A percentile compares a stretch with the other conserved stretches of the same genome.
Conservation (phyloP, 2,113 vertebrate genomes). For the Lota lota region DNA sequence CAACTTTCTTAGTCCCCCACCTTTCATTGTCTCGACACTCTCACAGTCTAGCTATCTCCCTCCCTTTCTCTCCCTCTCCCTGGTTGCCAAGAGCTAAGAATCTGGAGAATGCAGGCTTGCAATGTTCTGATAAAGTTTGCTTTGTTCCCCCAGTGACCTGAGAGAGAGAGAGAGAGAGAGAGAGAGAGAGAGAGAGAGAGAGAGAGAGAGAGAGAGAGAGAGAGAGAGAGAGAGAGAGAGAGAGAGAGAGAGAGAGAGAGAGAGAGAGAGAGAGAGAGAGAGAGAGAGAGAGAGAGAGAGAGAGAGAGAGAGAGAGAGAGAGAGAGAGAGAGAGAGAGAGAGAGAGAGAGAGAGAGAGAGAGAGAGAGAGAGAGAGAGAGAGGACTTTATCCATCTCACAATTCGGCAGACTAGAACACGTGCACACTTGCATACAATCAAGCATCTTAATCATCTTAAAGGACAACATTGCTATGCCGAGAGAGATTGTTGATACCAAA, state of each 20-base stretch:
- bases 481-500: too few species aligned
- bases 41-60: neutral
- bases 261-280: slow-evolving; percentile 11
- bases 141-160: slow-evolving; percentile 92
- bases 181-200: slow-evolving; percentile 8
- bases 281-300: slow-evolving; percentile 64
- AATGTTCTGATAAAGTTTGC: slow-evolving; percentile 92
- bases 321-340: slow-evolving; percentile 12
- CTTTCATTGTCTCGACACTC: neutral
- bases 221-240: slow-evolving; percentile 3
- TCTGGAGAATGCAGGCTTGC: slow-evolving; percentile 90
- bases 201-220: slow-evolving; percentile 14
- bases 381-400: neutral
- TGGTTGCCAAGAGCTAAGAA: slow-evolving; percentile 89
- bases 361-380: neutral
- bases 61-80: slow-evolving; percentile 27
- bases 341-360: slow-evolving; percentile 11
- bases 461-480: too few species aligned
- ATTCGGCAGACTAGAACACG: too few species aligned
- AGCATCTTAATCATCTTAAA: too few species aligned
- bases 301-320: slow-evolving; percentile 59
- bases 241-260: slow-evolving; percentile 12
- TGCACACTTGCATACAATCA: too few species aligned
- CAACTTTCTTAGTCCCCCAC: slow-evolving; percentile 3
- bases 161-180: slow-evolving; percentile 75